Conservation (phyloP, 2,888 invertebrate genomes). For the Amblyjoppa proteus region DNA sequence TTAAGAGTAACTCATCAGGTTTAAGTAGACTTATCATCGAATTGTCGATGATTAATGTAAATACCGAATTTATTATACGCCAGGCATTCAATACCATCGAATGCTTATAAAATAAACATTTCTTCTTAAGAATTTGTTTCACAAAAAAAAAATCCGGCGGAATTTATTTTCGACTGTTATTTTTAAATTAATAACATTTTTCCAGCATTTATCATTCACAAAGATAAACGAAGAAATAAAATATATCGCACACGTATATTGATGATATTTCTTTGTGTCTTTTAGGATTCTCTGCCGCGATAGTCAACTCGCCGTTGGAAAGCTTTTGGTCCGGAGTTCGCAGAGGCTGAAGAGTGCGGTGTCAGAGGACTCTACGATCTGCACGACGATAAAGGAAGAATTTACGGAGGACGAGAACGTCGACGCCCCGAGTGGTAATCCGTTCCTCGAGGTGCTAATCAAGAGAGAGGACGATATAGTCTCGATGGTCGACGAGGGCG, state of each 20-base stretch:
- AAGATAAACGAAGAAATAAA: constrained; percentile 1
- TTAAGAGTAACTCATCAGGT: neutral
- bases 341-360: neutral
- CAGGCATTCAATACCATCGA: neutral
- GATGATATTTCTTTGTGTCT: constrained; percentile 30
- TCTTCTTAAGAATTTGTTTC: neutral
- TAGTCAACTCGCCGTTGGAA: neutral
- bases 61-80: neutral
- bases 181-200: neutral
- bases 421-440: neutral
- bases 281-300: constrained; percentile 34
- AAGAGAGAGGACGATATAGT: neutral
- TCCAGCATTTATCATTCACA: neutral
- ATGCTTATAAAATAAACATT: neutral
- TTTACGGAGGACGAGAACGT: neutral
- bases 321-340: constrained; percentile 11
- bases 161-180: neutral
- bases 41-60: neutral
- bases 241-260: neutral
- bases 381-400: constrained; percentile 14
- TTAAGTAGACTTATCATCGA: neutral
- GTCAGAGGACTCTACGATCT: neutral
- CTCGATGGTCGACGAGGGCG: constrained; percentile 8
- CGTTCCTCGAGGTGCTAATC: constrained; percentile 41
- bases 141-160: neutral